A percentile compares a stretch with the other conserved stretches of the same genome.
phyloP scores from a whole-genome alignment of 2,888 invertebrate species.

The Tigriopus californicus region DNA sequence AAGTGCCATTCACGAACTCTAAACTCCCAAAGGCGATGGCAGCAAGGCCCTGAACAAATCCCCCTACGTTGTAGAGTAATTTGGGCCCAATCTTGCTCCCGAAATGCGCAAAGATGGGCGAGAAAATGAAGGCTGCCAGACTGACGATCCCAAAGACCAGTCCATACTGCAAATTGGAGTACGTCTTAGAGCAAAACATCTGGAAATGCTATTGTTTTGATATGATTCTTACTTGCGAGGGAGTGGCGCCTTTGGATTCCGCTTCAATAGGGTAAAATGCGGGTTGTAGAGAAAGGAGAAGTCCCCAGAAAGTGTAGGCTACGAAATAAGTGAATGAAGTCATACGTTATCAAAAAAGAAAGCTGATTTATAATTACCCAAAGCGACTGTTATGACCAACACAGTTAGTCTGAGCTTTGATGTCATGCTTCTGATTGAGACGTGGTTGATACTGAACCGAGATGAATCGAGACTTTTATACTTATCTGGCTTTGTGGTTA shows the following conservation, averaged over 20 bases:
- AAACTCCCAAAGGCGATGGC: neutral
- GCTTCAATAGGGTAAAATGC: conserved; percentile 1
- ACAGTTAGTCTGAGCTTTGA: too few relatives aligned
- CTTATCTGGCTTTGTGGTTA: too few relatives aligned
- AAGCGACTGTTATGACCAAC: too few relatives aligned
- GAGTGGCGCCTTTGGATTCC: neutral
- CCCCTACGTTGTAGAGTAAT: neutral
- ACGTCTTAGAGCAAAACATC: too few relatives aligned
- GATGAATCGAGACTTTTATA: too few relatives aligned
- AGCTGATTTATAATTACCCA: too few relatives aligned
- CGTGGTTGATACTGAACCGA: too few relatives aligned
- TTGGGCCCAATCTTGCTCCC: neutral
- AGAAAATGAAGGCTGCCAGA: neutral
- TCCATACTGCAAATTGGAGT: neutral
- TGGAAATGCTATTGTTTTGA: too few relatives aligned
- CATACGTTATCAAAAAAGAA: too few relatives aligned
- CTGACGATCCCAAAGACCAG: neutral
- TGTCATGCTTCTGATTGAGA: too few relatives aligned
- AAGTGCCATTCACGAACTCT: neutral
- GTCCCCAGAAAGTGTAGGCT: neutral
- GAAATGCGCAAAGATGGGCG: neutral
- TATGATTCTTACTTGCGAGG: neutral
- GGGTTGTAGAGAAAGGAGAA: neutral
- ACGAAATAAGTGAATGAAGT: too few relatives aligned
- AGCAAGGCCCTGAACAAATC: neutral